Percentiles rank a stretch among this genome's conserved stretches.
These are phyloP conservation scores for Eremobia ochroleuca DNA, from an alignment of 2,888 invertebrate genomes.

Conservation along the genomic window DNA sequence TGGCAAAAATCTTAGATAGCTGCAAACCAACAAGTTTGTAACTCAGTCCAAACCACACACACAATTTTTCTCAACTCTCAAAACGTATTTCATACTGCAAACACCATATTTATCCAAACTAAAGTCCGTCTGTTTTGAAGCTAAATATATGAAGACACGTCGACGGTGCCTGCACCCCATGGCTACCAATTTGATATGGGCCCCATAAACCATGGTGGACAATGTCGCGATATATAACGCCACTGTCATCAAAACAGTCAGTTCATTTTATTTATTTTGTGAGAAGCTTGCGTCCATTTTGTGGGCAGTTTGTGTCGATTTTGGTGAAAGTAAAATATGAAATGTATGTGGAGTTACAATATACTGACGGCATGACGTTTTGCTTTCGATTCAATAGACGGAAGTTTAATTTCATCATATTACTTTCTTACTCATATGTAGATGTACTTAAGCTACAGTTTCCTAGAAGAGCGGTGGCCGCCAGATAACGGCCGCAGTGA, in stretches of 20 bases:
- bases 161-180: conserved; percentile 28
- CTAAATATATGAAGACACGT: conserved; percentile 48
- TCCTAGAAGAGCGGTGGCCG: too few species aligned
- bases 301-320: conserved; percentile 38
- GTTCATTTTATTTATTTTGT: conserved; percentile 53
- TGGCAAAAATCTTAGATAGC: not conserved
- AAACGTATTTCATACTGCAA: conserved; percentile 25
- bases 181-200: conserved; percentile 68
- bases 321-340: conserved; percentile 38
- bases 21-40: not conserved
- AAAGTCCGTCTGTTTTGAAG: conserved; percentile 23
- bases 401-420: not conserved
- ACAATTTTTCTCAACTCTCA: conserved; percentile 11
- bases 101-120: conserved; percentile 37
- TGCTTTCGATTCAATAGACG: not conserved
- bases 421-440: too few species aligned
- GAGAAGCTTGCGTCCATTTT: conserved; percentile 28
- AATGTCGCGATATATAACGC: conserved; percentile 72
- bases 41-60: not conserved
- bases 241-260: conserved; percentile 60
- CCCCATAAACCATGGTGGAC: conserved; percentile 65
- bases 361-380: not conserved
- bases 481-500: too few species aligned
- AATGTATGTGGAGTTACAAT: conserved; percentile 5
- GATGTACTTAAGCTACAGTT: not conserved